phyloP scores from a whole-genome alignment of 2,888 invertebrate genomes.

The Callinectes sapidus region DNA sequence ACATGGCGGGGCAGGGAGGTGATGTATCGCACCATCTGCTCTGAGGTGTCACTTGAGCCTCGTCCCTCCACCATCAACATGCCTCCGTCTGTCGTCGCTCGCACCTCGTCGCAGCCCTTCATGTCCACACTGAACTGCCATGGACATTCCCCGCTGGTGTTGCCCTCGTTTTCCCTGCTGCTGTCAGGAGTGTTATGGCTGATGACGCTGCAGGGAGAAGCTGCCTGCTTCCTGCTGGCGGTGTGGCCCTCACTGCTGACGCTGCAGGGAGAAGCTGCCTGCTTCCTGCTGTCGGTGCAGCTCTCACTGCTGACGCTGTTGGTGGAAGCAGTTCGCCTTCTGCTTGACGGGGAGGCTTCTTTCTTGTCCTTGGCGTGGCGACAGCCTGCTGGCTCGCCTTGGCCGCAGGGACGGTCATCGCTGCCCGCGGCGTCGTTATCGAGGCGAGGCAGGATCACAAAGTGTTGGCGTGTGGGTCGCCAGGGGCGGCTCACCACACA shows the following conservation, averaged over 20 bases:
- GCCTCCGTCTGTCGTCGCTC: neutral
- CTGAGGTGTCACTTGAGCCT: neutral
- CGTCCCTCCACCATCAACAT: neutral
- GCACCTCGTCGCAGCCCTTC: too few species aligned
- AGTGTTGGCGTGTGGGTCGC: slow-evolving; percentile 19
- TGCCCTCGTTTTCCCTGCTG: too few species aligned
- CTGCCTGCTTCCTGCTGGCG: too few species aligned
- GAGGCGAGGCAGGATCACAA: neutral
- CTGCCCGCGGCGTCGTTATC: neutral
- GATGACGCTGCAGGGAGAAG: too few species aligned
- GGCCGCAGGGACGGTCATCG: neutral
- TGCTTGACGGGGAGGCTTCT: neutral
- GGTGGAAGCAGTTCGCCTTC: too few species aligned
- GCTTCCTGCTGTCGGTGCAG: too few species aligned
- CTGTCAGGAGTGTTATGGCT: too few species aligned
- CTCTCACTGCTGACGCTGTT: too few species aligned
- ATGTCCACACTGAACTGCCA: too few species aligned
- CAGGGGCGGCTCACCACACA: neutral
- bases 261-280: too few species aligned
- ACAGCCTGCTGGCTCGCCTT: neutral
- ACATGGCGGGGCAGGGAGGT: neutral
- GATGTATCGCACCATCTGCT: neutral
- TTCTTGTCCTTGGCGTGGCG: neutral
- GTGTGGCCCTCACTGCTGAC: too few species aligned
- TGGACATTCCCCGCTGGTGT: too few species aligned